Conservation (phyloP, 2,113 vertebrate species). For the Microcebus ravelobensis region DNA sequence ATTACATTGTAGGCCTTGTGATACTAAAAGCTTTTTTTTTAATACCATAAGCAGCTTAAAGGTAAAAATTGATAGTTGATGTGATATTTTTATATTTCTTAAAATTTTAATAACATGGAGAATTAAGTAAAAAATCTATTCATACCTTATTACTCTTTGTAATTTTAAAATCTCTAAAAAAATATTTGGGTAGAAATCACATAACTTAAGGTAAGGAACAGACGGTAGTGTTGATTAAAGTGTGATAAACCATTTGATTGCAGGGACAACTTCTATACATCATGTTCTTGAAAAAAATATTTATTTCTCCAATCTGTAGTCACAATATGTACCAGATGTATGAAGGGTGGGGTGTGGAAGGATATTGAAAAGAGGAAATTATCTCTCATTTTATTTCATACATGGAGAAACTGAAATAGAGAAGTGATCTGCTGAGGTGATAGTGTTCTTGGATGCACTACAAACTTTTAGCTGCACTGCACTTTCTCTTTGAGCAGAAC, state of each 20-base stretch:
- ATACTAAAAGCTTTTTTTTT: conserved; percentile 28
- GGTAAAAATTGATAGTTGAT: conserved; percentile 2
- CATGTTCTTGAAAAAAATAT: neutral
- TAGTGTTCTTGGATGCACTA: neutral
- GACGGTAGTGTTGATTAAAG: neutral
- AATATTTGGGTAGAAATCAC: neutral
- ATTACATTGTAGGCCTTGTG: conserved; percentile 47
- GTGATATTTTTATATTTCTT: conserved; percentile 44
- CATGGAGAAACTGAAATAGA: conserved; percentile 12
- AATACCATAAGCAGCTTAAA: conserved; percentile 14
- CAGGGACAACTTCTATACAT: neutral
- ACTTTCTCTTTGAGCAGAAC: conserved; percentile 15
- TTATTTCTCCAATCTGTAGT: neutral
- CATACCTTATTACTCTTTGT: neutral
- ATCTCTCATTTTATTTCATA: conserved; percentile 53
- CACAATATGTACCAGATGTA: neutral
- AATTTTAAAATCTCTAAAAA: conserved; percentile 40
- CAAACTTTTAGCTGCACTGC: neutral
- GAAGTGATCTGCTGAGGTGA: neutral
- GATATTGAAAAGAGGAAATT: neutral
- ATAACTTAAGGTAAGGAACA: conserved; percentile 8
- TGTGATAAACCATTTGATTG: neutral
- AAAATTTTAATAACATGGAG: conserved; percentile 32
- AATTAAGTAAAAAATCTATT: conserved; percentile 28
- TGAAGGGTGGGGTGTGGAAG: neutral